phyloP scores from a whole-genome alignment of 2,113 vertebrate species.

The Muntiacus reevesi region DNA sequence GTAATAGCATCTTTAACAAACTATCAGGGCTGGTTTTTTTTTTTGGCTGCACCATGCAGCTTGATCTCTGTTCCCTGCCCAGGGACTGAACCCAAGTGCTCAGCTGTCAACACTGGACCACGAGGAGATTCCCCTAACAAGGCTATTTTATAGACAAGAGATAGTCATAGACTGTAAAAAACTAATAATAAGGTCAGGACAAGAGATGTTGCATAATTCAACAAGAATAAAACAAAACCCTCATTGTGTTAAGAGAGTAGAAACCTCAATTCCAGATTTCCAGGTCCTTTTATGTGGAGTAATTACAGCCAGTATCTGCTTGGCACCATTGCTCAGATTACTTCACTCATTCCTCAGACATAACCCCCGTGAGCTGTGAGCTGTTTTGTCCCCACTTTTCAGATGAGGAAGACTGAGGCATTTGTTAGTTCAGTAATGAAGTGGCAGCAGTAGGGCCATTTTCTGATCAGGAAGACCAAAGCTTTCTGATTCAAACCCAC shows the following conservation, averaged over 20 bases:
- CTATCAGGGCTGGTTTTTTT: neutral
- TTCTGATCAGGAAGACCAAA: neutral
- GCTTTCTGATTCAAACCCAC: neutral
- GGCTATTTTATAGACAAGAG: neutral
- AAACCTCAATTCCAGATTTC: neutral
- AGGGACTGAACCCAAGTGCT: neutral
- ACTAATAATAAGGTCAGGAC: neutral
- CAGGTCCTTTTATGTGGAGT: neutral
- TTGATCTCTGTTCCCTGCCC: neutral
- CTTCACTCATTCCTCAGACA: neutral
- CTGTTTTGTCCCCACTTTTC: neutral
- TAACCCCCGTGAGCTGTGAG: too few species aligned
- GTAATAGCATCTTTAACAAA: neutral
- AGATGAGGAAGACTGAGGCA: neutral
- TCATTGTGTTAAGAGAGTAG: neutral
- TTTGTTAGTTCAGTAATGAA: neutral
- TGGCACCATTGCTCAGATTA: neutral
- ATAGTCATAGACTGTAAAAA: neutral
- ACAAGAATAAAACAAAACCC: neutral
- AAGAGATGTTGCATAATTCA: neutral
- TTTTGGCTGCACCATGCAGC: neutral
- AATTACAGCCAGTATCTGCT: too few species aligned
- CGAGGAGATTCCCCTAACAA: neutral
- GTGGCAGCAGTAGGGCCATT: neutral
- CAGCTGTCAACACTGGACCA: neutral